Conservation (phyloP, 2,113 vertebrate species). For the Perca flavescens region DNA sequence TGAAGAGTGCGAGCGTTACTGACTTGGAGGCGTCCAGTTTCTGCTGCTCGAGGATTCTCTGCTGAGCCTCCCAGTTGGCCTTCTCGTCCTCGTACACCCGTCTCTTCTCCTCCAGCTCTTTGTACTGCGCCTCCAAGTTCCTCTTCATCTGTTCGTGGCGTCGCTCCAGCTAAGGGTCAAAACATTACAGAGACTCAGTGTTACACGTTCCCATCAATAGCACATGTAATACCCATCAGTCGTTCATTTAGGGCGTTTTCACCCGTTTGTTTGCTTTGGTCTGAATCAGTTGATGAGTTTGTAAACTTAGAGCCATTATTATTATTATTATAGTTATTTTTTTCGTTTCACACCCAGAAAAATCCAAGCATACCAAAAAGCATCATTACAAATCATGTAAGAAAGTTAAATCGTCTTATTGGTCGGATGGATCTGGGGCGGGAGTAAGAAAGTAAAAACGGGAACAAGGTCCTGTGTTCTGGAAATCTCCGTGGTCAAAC, state of each 20-base stretch:
- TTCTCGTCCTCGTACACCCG: constrained; percentile 85
- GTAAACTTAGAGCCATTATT: too few relatives aligned
- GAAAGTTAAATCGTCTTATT: too few relatives aligned
- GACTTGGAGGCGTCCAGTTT: constrained; percentile 87
- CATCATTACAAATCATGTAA: too few relatives aligned
- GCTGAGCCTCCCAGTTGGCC: constrained; percentile 85
- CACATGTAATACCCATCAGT: background rate
- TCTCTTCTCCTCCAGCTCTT: constrained; percentile 87
- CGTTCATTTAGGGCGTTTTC: background rate
- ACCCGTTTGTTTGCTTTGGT: too few relatives aligned
- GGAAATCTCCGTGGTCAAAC: too few relatives aligned
- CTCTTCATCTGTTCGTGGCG: constrained; percentile 88
- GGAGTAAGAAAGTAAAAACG: too few relatives aligned
- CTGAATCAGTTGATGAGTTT: too few relatives aligned
- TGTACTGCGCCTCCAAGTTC: constrained; percentile 88
- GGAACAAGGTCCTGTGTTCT: too few relatives aligned
- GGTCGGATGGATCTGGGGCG: too few relatives aligned
- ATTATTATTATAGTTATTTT: too few relatives aligned
- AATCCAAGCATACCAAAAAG: too few relatives aligned
- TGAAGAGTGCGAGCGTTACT: constrained; percentile 43
- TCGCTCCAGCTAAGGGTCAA: constrained; percentile 81
- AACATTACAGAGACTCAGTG: background rate
- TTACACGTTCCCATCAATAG: background rate
- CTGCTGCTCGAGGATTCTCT: constrained; percentile 87
- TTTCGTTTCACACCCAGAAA: too few relatives aligned